A percentile compares a stretch with the other conserved stretches of the same genome.
phyloP scores from a whole-genome alignment of 64 coral and sea anemone species.

The Stichodactyla mertensii region DNA sequence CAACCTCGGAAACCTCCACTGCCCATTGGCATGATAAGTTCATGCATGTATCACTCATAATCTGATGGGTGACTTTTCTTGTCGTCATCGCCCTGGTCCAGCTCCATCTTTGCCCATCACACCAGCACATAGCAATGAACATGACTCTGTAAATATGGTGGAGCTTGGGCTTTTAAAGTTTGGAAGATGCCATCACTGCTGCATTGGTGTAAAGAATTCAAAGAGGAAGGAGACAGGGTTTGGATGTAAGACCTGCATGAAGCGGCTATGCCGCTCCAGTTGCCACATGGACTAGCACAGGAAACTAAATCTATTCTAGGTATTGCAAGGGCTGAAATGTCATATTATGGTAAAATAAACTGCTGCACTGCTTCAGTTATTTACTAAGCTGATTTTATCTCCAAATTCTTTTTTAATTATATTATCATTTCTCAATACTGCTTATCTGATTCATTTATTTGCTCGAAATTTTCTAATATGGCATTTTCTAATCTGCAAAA shows the following conservation, averaged over 20 bases:
- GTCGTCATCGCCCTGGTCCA: constrained; percentile 12
- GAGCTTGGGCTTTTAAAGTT: constrained; percentile 26
- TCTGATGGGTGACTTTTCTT: constrained; percentile 37
- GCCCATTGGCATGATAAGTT: constrained; percentile 26
- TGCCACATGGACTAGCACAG: constrained; percentile 34
- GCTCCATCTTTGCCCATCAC: constrained; percentile 12
- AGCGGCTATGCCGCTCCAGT: neutral
- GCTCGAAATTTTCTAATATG: neutral
- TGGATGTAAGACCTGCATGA: constrained; percentile 21
- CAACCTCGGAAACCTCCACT: constrained; percentile 18
- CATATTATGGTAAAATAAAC: no score
- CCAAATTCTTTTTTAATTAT: neutral
- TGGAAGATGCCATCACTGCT: constrained; percentile 25
- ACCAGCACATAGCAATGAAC: constrained; percentile 20
- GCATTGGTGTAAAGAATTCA: constrained; percentile 30
- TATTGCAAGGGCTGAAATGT: constrained; percentile 5
- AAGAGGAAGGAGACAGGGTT: constrained; percentile 26
- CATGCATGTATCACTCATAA: constrained; percentile 43
- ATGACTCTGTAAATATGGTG: constrained; percentile 32
- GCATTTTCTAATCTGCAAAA: neutral
- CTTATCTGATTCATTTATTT: neutral
- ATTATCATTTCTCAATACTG: neutral
- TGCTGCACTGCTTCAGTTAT: no score
- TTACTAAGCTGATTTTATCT: neutral
- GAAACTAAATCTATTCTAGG: constrained; percentile 16